Conservation (phyloP, 2,797 vertebrate genomes). For the Bradypus variegatus region DNA sequence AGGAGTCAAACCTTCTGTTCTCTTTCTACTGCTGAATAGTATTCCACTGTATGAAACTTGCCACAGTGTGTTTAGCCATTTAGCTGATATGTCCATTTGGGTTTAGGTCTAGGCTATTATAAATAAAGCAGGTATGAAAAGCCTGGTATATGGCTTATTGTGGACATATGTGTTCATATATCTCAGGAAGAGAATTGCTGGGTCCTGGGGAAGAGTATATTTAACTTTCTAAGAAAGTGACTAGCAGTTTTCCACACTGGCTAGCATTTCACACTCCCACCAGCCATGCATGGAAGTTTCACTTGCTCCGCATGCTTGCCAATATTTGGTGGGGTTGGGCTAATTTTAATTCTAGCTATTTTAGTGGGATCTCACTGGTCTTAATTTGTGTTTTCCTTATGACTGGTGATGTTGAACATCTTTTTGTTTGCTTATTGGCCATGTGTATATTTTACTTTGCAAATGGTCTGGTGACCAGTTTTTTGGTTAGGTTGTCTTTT, state of each 20-base stretch:
- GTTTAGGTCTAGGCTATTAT: background rate
- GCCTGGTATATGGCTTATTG: background rate
- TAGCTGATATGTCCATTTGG: constrained; percentile 2
- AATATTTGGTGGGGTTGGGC: background rate
- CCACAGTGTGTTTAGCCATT: background rate
- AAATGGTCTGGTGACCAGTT: background rate
- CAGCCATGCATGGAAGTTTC: background rate
- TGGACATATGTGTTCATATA: background rate
- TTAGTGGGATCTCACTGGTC: background rate
- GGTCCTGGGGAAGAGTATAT: background rate
- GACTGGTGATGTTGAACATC: background rate
- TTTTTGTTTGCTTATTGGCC: background rate
- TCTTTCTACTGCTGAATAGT: background rate
- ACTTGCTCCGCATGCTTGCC: background rate
- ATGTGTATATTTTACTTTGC: constrained; percentile 9
- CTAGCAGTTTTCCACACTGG: background rate
- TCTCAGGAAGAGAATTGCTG: background rate
- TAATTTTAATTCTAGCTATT: background rate
- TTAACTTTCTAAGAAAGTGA: constrained; percentile 13
- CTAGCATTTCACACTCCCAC: background rate
- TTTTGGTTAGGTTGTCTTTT: background rate
- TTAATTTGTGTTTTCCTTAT: background rate
- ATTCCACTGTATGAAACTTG: background rate
- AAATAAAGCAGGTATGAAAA: background rate
- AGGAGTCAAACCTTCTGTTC: background rate